A percentile compares a stretch with the other conserved stretches of the same genome.
Evolutionary conservation across 2,888 invertebrate genomes (phyloP).

Genomic region (Xanthorhoe designata): DNA sequence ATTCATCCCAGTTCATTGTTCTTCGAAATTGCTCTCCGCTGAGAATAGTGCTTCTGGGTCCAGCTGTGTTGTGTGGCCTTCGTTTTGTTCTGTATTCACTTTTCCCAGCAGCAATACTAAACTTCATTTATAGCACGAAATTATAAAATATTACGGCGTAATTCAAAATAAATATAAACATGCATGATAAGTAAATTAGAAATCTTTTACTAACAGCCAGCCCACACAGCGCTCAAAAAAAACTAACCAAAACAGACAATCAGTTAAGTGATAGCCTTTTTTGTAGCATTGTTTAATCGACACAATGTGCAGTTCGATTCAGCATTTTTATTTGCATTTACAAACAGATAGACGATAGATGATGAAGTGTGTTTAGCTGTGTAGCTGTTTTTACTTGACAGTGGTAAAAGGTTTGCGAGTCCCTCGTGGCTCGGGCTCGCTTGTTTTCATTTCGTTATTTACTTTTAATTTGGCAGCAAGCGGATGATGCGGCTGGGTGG

Average conservation of each 20-base stretch:
- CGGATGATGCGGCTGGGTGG: slow-evolving; percentile 76
- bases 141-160: slow-evolving; percentile 27
- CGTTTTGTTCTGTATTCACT: slow-evolving; percentile 59
- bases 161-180: slow-evolving; percentile 7
- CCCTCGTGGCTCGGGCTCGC: slow-evolving; percentile 76
- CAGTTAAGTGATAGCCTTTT: slow-evolving; percentile 43
- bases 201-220: slow-evolving; percentile 22
- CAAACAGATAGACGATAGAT: slow-evolving; percentile 80
- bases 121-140: slow-evolving; percentile 34
- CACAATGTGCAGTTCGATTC: slow-evolving; percentile 59
- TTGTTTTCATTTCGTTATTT: slow-evolving; percentile 86
- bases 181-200: slow-evolving; percentile 14
- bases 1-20: slow-evolving; percentile 81
- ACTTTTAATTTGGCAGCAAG: slow-evolving; percentile 86
- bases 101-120: slow-evolving; percentile 43
- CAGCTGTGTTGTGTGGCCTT: slow-evolving; percentile 62
- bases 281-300: slow-evolving; percentile 46
- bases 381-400: slow-evolving; percentile 80
- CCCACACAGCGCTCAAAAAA: slow-evolving; percentile 20
- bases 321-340: slow-evolving; percentile 72
- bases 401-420: slow-evolving; percentile 85
- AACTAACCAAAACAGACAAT: slow-evolving; percentile 35
- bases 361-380: slow-evolving; percentile 81
- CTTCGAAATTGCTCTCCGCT: slow-evolving; percentile 80
- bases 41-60: slow-evolving; percentile 74